These are phyloP conservation scores for Glaucidium brasilianum DNA, from an alignment of 2,113 vertebrate genomes.

Conservation along the genomic window DNA sequence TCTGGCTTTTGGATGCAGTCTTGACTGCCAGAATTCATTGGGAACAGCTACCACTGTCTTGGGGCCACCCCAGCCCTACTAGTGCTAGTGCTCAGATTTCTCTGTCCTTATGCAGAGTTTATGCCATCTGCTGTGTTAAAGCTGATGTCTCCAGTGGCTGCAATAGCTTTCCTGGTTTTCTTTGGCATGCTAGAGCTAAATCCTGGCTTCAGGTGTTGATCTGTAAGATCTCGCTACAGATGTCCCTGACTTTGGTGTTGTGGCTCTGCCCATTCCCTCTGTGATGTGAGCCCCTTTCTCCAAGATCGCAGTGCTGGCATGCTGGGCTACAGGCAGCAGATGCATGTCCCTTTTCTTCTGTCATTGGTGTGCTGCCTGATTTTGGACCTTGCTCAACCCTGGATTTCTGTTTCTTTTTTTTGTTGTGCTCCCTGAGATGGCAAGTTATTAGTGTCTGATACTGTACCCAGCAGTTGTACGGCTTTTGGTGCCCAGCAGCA, in stretches of 20 bases:
- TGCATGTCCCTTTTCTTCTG: background rate
- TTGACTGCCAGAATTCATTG: background rate
- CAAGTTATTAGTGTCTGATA: background rate
- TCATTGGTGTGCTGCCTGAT: background rate
- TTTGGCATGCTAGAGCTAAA: background rate
- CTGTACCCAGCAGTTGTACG: accelerated
- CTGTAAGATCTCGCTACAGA: background rate
- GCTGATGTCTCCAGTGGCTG: background rate
- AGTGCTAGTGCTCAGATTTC: background rate
- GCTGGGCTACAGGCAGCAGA: background rate
- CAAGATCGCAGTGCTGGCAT: accelerated
- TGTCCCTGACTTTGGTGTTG: accelerated
- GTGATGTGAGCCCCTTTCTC: accelerated
- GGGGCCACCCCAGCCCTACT: background rate
- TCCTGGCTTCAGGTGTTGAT: accelerated
- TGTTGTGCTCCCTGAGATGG: background rate
- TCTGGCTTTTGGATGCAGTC: background rate
- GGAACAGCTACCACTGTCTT: background rate
- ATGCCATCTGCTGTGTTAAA: background rate
- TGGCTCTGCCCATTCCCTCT: background rate
- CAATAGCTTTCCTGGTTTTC: background rate
- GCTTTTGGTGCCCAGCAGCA: background rate
- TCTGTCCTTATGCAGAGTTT: accelerated
- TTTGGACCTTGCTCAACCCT: background rate
- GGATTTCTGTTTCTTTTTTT: background rate